Conservation (phyloP, 2,113 vertebrate genomes). For the Pimephales promelas region DNA sequence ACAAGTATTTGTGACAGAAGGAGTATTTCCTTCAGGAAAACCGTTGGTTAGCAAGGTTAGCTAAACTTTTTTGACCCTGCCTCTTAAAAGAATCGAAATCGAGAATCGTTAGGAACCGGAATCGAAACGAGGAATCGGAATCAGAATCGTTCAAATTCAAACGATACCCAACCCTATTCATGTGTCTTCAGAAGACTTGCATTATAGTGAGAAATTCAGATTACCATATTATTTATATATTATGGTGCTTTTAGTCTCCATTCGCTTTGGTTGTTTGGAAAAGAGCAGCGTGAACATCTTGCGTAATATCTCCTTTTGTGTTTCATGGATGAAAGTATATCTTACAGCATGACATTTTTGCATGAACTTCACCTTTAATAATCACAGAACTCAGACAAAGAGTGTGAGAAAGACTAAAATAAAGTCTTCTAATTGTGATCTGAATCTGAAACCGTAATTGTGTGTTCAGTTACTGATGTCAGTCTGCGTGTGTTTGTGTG, state of each 20-base stretch:
- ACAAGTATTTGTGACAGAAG: no score
- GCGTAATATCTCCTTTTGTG: neutral
- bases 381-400: neutral
- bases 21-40: no score
- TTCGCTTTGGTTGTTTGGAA: neutral
- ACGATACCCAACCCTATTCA: no score
- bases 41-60: no score
- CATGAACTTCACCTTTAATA: neutral
- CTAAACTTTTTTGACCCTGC: no score
- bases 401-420: neutral
- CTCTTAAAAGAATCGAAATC: no score
- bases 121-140: no score
- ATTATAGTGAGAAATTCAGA: no score
- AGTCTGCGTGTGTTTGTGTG: slow-evolving; percentile 49
- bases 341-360: neutral
- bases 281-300: neutral
- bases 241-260: no score
- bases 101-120: no score
- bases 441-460: slow-evolving; percentile 57
- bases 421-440: slow-evolving; percentile 43
- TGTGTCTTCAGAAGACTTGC: neutral
- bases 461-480: slow-evolving; percentile 47
- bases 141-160: no score
- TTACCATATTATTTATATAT: no score
- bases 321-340: neutral